phyloP scores from a whole-genome alignment of 2,797 vertebrate species.

The Lerista edwardsae region DNA sequence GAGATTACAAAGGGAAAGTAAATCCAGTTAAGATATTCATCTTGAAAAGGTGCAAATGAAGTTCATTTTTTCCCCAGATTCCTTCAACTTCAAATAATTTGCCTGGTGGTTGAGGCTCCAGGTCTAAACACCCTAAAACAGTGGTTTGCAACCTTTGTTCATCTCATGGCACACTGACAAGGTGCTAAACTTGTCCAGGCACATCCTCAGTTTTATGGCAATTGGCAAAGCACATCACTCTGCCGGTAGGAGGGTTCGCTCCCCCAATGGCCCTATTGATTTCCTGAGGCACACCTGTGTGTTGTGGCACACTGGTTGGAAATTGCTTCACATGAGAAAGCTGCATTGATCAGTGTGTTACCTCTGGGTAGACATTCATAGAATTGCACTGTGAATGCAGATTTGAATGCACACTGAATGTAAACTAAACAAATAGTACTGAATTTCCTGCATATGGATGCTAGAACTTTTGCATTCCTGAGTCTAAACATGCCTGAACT shows the following conservation, averaged over 20 bases:
- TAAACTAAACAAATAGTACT: neutral
- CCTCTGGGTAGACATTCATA: neutral
- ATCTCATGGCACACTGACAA: too few relatives aligned
- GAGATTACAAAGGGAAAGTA: neutral
- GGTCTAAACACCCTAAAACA: too few relatives aligned
- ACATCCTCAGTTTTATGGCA: too few relatives aligned
- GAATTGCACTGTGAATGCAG: neutral
- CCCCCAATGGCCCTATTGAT: too few relatives aligned
- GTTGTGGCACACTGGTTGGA: too few relatives aligned
- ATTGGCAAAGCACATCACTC: too few relatives aligned
- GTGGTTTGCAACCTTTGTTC: too few relatives aligned
- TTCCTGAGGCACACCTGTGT: too few relatives aligned
- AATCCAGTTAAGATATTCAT: neutral
- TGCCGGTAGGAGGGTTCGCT: too few relatives aligned
- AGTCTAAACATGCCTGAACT: neutral
- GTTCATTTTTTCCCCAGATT: neutral
- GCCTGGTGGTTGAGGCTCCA: neutral
- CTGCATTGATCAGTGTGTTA: neutral
- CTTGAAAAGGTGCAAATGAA: neutral
- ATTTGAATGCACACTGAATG: neutral
- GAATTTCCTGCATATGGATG: neutral
- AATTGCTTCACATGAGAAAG: too few relatives aligned
- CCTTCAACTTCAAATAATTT: neutral
- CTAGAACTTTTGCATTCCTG: neutral
- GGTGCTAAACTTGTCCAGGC: too few relatives aligned